Conservation (phyloP, 2,113 vertebrate genomes). For the Rallus limicola region DNA sequence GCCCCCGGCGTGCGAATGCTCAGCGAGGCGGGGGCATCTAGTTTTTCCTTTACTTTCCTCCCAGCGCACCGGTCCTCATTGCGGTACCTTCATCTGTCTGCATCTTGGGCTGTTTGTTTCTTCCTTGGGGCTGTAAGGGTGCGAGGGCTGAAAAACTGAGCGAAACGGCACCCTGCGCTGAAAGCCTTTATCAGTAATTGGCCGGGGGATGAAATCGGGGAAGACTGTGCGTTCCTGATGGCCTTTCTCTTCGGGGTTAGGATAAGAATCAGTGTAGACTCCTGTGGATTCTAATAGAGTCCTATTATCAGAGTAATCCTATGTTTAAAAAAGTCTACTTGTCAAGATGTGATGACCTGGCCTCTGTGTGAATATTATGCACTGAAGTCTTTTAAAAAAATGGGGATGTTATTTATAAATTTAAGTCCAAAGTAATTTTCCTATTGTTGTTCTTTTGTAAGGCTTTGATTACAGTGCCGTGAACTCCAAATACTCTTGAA, state of each 20-base stretch:
- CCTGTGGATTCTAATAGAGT: not conserved
- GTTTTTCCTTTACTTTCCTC: no score
- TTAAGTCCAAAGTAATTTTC: not conserved
- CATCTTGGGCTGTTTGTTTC: not conserved
- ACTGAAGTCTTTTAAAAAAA: not conserved
- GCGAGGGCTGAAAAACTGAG: not conserved
- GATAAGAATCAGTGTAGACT: not conserved
- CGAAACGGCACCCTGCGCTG: not conserved
- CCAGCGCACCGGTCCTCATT: not conserved
- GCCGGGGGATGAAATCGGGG: not conserved
- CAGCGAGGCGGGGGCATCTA: no score
- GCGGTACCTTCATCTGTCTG: not conserved
- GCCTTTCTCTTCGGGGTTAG: not conserved
- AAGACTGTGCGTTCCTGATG: not conserved
- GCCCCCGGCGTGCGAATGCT: not conserved
- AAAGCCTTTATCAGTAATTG: not conserved
- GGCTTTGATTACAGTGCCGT: not conserved
- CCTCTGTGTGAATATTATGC: not conserved
- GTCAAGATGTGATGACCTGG: not conserved
- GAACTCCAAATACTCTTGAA: not conserved
- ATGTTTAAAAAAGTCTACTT: accelerated
- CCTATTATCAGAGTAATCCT: no score
- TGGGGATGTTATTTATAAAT: not conserved
- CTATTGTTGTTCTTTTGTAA: not conserved
- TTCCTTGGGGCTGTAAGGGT: not conserved